phyloP scores from a whole-genome alignment of 35 echinoderm and acorn worm genomes.

The Heliocidaris erythrogramma region DNA sequence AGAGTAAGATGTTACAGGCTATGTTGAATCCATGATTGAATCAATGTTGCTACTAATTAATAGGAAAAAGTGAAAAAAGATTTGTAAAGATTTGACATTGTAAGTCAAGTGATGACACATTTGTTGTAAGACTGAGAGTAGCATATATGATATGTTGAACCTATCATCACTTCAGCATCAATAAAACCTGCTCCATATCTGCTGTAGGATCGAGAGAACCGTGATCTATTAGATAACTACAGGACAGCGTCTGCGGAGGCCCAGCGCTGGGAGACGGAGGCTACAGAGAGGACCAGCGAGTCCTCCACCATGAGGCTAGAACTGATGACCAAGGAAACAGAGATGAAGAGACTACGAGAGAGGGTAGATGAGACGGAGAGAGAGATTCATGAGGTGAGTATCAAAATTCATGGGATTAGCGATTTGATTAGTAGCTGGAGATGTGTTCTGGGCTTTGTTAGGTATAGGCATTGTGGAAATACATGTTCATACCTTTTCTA shows the following conservation, averaged over 20 bases:
- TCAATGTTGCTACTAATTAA: no score
- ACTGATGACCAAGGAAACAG: constrained; percentile 71
- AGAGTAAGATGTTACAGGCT: no score
- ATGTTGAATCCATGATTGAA: no score
- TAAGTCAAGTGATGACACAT: no score
- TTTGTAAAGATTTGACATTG: no score
- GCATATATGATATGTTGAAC: no score
- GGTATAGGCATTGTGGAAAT: no score
- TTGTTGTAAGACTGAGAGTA: no score
- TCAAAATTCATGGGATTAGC: not conserved
- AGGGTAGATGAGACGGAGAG: constrained; percentile 56
- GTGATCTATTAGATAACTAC: constrained; percentile 89
- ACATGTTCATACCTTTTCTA: no score
- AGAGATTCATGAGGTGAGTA: constrained; percentile 80
- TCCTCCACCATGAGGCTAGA: constrained; percentile 73
- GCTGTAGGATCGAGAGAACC: constrained; percentile 83
- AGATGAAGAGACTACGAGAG: constrained; percentile 62
- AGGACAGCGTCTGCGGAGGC: constrained; percentile 76
- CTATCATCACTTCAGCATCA: no score
- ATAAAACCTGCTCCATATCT: not conserved
- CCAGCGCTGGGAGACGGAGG: constrained; percentile 88
- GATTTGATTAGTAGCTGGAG: no score
- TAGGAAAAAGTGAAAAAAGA: no score
- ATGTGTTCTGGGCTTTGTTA: not conserved
- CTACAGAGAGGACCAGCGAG: constrained; percentile 59